Evolutionary conservation across 2,888 invertebrate species (phyloP).

Genomic region (Brachyopa scutellaris): DNA sequence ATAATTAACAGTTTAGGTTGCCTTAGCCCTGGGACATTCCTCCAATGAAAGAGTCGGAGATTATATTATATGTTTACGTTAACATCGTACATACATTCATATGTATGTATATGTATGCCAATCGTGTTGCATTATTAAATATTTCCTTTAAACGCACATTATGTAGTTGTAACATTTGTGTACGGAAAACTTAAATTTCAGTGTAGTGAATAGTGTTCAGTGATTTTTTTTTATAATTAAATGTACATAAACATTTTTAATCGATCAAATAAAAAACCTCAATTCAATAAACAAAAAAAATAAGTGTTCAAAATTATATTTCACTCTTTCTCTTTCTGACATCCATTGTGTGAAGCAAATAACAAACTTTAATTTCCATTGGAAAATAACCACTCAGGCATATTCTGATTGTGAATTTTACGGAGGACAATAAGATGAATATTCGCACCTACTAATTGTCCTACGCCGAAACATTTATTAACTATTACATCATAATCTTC

Average conservation of each 20-base stretch:
- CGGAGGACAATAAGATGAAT: conserved; percentile 38
- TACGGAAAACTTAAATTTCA: not conserved
- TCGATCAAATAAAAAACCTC: too few species aligned
- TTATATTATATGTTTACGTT: too few species aligned
- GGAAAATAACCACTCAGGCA: too few species aligned
- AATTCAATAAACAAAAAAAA: not conserved
- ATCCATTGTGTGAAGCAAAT: conserved; percentile 6
- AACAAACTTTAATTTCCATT: conserved; percentile 1
- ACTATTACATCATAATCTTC: not conserved
- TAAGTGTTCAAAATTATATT: not conserved
- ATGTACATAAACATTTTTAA: not conserved
- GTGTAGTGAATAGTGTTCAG: conserved; percentile 34
- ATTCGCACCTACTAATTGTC: conserved; percentile 28
- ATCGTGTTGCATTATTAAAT: too few species aligned
- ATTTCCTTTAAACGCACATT: too few species aligned
- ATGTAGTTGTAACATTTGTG: too few species aligned
- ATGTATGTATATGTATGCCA: too few species aligned
- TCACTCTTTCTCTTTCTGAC: conserved; percentile 11
- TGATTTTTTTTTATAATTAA: not conserved
- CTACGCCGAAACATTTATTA: conserved; percentile 5
- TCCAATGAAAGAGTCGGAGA: too few species aligned
- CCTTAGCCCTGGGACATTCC: too few species aligned
- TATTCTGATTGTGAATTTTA: conserved; percentile 19
- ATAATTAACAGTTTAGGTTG: too few species aligned
- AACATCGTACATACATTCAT: too few species aligned